These are phyloP conservation scores for Malurus alboscapulatus DNA, from an alignment of 2,113 vertebrate species.

Conservation along the genomic window DNA sequence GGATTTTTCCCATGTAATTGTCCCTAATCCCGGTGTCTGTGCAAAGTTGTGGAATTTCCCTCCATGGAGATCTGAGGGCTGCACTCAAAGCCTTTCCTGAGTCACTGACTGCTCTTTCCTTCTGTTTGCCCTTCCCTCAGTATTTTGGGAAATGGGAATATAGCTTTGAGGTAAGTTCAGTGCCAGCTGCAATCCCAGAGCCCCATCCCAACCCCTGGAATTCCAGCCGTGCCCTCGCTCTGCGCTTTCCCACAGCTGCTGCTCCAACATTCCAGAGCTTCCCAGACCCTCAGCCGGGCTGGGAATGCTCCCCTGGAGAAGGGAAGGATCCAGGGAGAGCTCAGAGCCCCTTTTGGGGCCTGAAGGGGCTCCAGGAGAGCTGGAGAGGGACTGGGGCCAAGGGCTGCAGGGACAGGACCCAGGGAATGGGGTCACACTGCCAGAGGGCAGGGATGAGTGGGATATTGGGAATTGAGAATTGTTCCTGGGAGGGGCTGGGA, in stretches of 20 bases:
- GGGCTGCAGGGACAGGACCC: neutral
- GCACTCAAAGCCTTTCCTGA: neutral
- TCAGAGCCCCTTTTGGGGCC: neutral
- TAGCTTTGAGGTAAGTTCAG: constrained; percentile 91
- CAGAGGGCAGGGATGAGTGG: neutral
- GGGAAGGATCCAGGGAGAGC: neutral
- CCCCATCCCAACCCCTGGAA: neutral
- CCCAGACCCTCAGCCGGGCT: neutral
- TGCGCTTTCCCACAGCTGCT: neutral
- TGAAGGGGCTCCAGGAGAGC: neutral
- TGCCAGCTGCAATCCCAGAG: neutral
- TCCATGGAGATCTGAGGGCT: neutral
- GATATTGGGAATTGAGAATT: neutral
- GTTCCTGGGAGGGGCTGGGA: neutral
- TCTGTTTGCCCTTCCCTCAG: constrained; percentile 67
- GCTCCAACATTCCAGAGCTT: neutral
- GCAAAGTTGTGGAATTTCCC: neutral
- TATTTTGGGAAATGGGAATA: constrained; percentile 95
- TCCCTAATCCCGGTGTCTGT: fast-evolving
- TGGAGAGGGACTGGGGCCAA: neutral
- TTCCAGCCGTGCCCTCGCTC: neutral
- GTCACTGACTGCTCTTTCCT: neutral
- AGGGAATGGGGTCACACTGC: neutral
- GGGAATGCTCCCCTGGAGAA: neutral
- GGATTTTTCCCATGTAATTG: fast-evolving